Percentiles rank a stretch among this genome's conserved stretches.
These are phyloP conservation scores for Drosophila quinaria DNA, from an alignment of 2,888 invertebrate genomes.

Conservation along the genomic window DNA sequence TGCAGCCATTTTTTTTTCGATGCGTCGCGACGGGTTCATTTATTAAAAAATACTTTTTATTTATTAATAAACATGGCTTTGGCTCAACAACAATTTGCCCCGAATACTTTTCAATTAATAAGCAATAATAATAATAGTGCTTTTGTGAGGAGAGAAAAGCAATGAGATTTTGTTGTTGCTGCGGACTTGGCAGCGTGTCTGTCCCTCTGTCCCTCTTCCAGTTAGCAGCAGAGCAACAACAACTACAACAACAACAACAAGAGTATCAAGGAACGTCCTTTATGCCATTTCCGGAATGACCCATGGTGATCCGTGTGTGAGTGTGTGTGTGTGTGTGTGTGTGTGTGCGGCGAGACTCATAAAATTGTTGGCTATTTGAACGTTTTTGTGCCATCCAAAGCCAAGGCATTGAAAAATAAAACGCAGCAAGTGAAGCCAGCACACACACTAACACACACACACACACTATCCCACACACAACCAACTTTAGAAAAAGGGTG, in stretches of 20 bases:
- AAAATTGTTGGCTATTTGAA: slow-evolving; percentile 81
- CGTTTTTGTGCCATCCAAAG: slow-evolving; percentile 74
- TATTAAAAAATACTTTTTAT: slow-evolving; percentile 56
- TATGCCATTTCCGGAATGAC: slow-evolving; percentile 57
- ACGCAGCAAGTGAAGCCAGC: slow-evolving; percentile 63
- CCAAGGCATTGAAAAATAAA: slow-evolving; percentile 76
- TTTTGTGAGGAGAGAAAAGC: slow-evolving; percentile 20
- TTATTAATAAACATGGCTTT: slow-evolving; percentile 20
- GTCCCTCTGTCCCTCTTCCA: not conserved
- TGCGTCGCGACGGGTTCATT: slow-evolving; percentile 14
- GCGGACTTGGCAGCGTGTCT: not conserved
- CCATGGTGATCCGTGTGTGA: slow-evolving; percentile 46
- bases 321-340: slow-evolving; percentile 37
- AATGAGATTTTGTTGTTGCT: slow-evolving; percentile 5
- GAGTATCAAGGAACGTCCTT: slow-evolving; percentile 33
- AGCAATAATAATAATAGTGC: slow-evolving; percentile 32
- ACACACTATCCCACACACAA: slow-evolving; percentile 1
- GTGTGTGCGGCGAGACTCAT: slow-evolving; percentile 63
- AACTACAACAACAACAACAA: slow-evolving; percentile 18
- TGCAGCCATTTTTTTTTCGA: slow-evolving; percentile 8
- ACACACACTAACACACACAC: slow-evolving; percentile 36
- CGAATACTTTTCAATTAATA: slow-evolving; percentile 30
- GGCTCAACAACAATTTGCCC: slow-evolving; percentile 6
- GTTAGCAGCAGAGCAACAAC: slow-evolving; percentile 16
- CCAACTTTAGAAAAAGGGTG: slow-evolving; percentile 45